Evolutionary conservation across 2,888 invertebrate genomes (phyloP).

Genomic region (Congeria kusceri): DNA sequence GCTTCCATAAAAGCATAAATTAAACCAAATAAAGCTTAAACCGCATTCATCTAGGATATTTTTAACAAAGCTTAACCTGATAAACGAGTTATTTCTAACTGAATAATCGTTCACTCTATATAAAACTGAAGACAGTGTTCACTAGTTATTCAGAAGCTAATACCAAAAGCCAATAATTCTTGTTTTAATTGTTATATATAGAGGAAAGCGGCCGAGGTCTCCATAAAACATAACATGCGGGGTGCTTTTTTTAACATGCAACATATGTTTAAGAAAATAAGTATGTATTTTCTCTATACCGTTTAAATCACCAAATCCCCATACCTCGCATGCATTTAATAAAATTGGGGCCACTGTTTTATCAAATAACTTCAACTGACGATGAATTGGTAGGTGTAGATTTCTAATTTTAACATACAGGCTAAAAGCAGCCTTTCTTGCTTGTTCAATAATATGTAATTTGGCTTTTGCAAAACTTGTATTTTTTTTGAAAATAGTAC

Average conservation of each 20-base stretch:
- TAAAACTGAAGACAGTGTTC: no score
- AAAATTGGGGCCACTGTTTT: slow-evolving; percentile 2
- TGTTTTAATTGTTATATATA: no score
- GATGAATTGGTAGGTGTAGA: not conserved
- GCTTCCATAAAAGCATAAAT: no score
- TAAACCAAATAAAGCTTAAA: no score
- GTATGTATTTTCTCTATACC: slow-evolving; percentile 13
- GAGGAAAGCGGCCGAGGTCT: not conserved
- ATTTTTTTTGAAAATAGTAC: slow-evolving; percentile 12
- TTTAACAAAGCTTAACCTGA: no score
- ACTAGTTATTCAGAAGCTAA: no score
- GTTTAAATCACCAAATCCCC: not conserved
- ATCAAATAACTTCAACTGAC: slow-evolving; percentile 7
- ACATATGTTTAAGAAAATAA: slow-evolving; percentile 11
- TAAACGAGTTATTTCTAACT: no score
- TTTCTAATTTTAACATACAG: slow-evolving; percentile 7
- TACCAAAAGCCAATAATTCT: no score
- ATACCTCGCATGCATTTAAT: slow-evolving; percentile 6
- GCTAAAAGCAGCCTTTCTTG: slow-evolving; percentile 20
- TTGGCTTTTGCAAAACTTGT: slow-evolving; percentile 10
- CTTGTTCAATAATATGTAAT: not conserved
- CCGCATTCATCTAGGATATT: no score
- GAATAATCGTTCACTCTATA: no score
- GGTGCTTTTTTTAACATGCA: slow-evolving; percentile 13
- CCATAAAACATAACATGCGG: slow-evolving; percentile 14